phyloP scores from a whole-genome alignment of 92 coral and sea anemone genomes.

The Pocillopora grandis region DNA sequence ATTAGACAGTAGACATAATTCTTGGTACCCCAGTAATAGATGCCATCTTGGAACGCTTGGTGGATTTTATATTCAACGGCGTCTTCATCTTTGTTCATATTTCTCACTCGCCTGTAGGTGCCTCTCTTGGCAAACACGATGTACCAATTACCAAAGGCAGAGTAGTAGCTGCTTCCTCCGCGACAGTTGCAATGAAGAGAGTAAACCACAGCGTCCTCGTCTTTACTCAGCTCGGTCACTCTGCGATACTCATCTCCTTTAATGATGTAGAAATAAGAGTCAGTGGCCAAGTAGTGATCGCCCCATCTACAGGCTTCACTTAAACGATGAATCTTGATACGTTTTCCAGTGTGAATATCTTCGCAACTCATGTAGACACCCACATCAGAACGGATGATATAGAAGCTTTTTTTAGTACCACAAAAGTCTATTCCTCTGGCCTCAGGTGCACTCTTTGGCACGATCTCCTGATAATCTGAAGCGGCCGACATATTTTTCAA shows the following conservation, averaged over 20 bases:
- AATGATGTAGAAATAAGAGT: slow-evolving; percentile 3
- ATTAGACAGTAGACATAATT: slow-evolving; percentile 22
- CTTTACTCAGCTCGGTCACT: slow-evolving; percentile 20
- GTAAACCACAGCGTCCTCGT: slow-evolving; percentile 27
- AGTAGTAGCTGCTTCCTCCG: slow-evolving; percentile 24
- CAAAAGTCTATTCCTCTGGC: slow-evolving; percentile 31
- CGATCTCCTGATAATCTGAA: neutral
- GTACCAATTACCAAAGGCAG: slow-evolving; percentile 17
- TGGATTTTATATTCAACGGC: neutral
- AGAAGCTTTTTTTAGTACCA: neutral
- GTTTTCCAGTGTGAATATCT: slow-evolving; percentile 6
- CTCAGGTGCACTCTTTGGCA: neutral
- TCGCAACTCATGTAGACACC: slow-evolving; percentile 19
- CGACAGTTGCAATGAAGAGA: slow-evolving; percentile 23
- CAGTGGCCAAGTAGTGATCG: slow-evolving; percentile 8
- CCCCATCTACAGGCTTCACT: slow-evolving; percentile 25
- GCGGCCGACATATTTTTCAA: neutral
- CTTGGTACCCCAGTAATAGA: slow-evolving; percentile 23
- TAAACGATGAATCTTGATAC: slow-evolving; percentile 2
- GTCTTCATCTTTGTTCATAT: slow-evolving; percentile 21
- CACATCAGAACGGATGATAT: slow-evolving; percentile 25
- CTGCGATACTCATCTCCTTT: slow-evolving; percentile 7
- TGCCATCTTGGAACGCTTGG: slow-evolving; percentile 5
- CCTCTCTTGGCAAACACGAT: neutral
- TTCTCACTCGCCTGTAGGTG: slow-evolving; percentile 3